Base-by-base conservation (phyloP, 2,888 invertebrate genomes). In the Archaeoteleia sp. region DNA sequence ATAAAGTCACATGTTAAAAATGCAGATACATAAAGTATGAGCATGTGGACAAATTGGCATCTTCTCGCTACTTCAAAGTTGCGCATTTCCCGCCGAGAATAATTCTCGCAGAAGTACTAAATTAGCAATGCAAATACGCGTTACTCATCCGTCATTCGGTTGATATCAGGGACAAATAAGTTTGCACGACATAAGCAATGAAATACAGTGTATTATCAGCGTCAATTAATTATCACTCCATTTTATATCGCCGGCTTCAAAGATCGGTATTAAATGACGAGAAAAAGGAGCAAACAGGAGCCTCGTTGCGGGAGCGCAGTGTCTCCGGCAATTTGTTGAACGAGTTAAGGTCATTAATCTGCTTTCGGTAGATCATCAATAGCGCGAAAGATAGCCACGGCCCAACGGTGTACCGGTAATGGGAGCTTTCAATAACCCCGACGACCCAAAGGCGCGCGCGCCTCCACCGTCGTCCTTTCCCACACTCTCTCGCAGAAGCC, bases 351-450 rank as follows among this genome's bases (percentile, higher is more conserved):
- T 80, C 83, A 83, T 84, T 83, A 83, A 83, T 84, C 80, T 78
- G 79, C 75, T 78, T 80, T 78, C 76, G 78, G 79, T 79, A 75
- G 78, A 82, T 82, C 84, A 84, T 84, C 82, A 83, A 84, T 83
- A 84, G 83, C 76, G 82, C 81, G 75, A 80, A 81, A 84, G 83
- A 84, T 83, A 84, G 78, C 76, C 71, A 71, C 61, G 67, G 74
- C 70, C 73, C 57, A 71, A 77, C 78, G 78, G 75, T 84, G 84
- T 84, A 84, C 76, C 80, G 73, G 79, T 83, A 84, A 84, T 84
- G 84, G 82, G 76, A 82, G 80, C 82, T 81, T 81, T 84, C 83
- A 83, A 84, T 84, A 84, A 84, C 80, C 79, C 76, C 43, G 67
- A 65, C 70, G 72, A 72, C 68, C 72, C 74, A 72, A 73, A 74